These are phyloP conservation scores for Steinernema carpocapsae DNA, from an alignment of 2,888 invertebrate genomes.

Conservation along the genomic window DNA sequence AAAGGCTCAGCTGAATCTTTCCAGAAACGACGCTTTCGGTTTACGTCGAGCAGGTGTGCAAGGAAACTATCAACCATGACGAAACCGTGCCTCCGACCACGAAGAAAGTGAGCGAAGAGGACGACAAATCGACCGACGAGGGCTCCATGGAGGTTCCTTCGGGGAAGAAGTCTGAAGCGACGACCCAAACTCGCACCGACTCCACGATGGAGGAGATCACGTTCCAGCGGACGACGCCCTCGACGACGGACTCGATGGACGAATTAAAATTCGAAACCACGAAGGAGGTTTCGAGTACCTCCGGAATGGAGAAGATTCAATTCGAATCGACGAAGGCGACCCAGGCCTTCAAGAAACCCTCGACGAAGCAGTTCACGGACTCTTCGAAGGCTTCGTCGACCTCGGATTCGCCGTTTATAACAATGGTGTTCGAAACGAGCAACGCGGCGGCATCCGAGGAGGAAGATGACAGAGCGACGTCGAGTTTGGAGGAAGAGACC, in stretches of 20 bases:
- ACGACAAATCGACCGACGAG: constrained; percentile 39
- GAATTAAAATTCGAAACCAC: constrained; percentile 31
- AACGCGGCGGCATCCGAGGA: background rate
- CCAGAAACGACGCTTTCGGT: constrained; percentile 43
- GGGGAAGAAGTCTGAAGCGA: background rate
- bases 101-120: constrained; percentile 37
- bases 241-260: background rate
- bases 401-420: background rate
- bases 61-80: constrained; percentile 37
- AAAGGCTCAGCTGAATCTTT: too few relatives aligned
- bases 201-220: constrained; percentile 25
- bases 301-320: background rate
- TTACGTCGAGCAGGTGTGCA: constrained; percentile 47
- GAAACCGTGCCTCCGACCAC: constrained; percentile 35
- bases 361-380: background rate
- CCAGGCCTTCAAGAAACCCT: background rate
- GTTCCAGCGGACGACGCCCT: background rate
- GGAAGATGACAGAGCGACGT: constrained; percentile 20
- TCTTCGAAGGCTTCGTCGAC: background rate
- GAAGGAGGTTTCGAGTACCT: constrained; percentile 4
- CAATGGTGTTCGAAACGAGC: constrained; percentile 5
- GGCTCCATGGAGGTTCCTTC: constrained; percentile 34
- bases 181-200: background rate
- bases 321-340: background rate
- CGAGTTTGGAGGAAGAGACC: constrained; percentile 27